Base-by-base conservation (phyloP, 2,888 invertebrate genomes). In the Oligia strigilis region DNA sequence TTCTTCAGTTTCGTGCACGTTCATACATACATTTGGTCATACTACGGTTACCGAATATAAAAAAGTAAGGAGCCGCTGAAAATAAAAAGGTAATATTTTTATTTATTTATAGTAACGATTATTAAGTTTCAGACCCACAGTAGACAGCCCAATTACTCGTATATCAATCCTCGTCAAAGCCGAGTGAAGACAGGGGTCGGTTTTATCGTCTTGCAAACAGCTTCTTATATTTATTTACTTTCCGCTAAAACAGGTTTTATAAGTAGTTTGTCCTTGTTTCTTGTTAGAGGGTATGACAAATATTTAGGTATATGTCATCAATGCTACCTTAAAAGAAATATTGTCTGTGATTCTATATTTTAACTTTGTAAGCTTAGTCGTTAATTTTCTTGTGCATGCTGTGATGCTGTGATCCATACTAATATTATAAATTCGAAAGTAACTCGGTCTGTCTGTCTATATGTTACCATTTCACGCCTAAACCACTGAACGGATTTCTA, bases 91-190 rank as follows among this genome's bases (percentile, higher is more conserved):
- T 55, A 11, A 65, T 70, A n/a, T 67, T 75, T 62, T 74, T 71
- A 64, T 82, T 71, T 80, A n/a, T 82, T 75, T 76, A 52, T 40
- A 36, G 64, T 60, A 67, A 69, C 43, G n/a, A 77, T 70, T 78
- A 82, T 77, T 62, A n/a, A 73, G 60, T 84, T 78, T 81, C 65
- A 65, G 72, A 78, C 72, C 76, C 77, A 78, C 43, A 55, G 75
- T 29, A 49, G 69, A 65, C 70, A 71, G 23, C 46, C 29, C 55
- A 79, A 43, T 75, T 40, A 55, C 71, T 62, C 36, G 80, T 75
- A 77, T 75, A 86, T 82, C 80, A 87, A 88, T 86, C 81, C 80
- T 80, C 80, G 73, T 87, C 88, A 72, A 82, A 82, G 65, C 72
- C 65, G 19, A 64, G 67, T 79, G 72, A 46, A 75, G 80, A 83